Base-by-base conservation (phyloP, 2,113 vertebrate species). In the Lepisosteus osseus region DNA sequence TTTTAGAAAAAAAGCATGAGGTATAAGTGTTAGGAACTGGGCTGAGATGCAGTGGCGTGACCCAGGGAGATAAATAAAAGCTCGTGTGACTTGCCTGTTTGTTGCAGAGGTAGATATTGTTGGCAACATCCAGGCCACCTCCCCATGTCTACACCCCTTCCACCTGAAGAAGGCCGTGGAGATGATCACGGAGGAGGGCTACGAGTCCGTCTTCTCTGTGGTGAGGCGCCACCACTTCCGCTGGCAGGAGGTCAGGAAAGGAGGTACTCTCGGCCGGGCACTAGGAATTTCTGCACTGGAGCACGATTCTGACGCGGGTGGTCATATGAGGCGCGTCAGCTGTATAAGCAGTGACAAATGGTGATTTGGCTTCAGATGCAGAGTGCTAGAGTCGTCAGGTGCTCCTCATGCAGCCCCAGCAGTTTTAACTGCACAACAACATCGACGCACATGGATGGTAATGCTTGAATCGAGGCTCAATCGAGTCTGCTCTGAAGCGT, bases 91-190 rank as follows among this genome's bases (percentile, higher is more conserved):
- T 71, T 83, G 0, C 77, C 82, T 79, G 71, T 1, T 74, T 80
- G 74, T 29, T 63, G 13, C 83, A 99, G 97, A 92, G 57, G 91
- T 99, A 76, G 91, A 93, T 14, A 82, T 99, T 71, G 74, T 99
- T 15, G 95, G 95, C 76, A 91, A 98, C 82, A 97, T 99, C 76
- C 97, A 99, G 86, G 97, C 95, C 17, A 99, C 97, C 0, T 94
- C 97, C 29, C 97, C 97, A 0, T 98, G 97, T 81, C 92, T 99
- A 63, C 96, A 99, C 57, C 97, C 97, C 5, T 59, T 72, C 0
- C 95, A 98, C 63, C 79, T 99, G 66, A 89, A 86, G 79, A 80
- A 92, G 74, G 93, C 98, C 65, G 85, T 98, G 72, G 86, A 89
- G 59, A 90, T 90, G 79, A 89, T 93, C 57, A 84, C 73, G 0